A percentile compares a stretch with the other conserved stretches of the same genome.
Conservation (phyloP, 2,113 vertebrate species). For the Aplodontia rufa region DNA sequence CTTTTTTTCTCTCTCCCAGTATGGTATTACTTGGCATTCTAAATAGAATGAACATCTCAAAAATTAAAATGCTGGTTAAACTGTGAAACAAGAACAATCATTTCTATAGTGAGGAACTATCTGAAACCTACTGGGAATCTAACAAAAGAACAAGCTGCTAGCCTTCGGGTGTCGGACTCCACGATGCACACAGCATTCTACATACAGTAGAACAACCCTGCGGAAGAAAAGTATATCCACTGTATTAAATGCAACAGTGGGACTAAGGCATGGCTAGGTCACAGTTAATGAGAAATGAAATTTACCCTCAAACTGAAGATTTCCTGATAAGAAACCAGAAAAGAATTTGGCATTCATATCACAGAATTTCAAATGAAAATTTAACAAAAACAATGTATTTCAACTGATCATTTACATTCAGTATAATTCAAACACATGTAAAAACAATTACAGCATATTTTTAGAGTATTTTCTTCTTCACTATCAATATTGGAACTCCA, state of each 20-base stretch:
- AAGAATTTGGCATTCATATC: background rate
- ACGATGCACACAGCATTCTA: background rate
- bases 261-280: background rate
- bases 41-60: background rate
- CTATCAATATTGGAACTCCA: background rate
- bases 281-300: background rate
- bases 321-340: background rate
- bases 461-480: too few species aligned
- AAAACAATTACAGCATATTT: background rate
- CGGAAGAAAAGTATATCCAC: background rate
- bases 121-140: background rate
- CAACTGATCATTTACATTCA: background rate
- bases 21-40: background rate
- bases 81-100: slow-evolving; percentile 11
- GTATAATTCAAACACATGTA: background rate
- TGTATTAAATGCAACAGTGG: background rate
- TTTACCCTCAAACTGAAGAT: background rate
- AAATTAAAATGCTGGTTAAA: slow-evolving; percentile 18
- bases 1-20: slow-evolving; percentile 19
- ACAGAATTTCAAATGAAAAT: slow-evolving; percentile 37
- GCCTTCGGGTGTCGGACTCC: background rate
- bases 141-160: background rate
- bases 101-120: background rate
- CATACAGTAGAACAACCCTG: background rate
- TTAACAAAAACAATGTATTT: background rate